Base-by-base conservation (phyloP, 2,888 invertebrate genomes). In the Drepana falcataria region DNA sequence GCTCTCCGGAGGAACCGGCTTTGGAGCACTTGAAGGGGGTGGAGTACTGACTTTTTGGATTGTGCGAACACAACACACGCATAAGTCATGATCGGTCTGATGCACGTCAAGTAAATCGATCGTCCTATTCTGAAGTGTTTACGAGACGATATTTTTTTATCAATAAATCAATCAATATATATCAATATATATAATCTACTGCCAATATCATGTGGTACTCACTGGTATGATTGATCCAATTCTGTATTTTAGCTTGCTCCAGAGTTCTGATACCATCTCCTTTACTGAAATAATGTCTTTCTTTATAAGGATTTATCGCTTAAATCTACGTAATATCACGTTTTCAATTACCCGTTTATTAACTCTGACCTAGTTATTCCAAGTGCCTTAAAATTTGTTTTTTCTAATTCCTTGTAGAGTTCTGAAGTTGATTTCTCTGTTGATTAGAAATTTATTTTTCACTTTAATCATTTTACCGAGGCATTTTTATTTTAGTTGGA, bases 361-460 rank as follows among this genome's bases (percentile, higher is more conserved):
- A 49, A 35, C 49, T 49, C 55, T 33, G 54, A 5, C 34, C 49
- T 55, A 41, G 53, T 56, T 9, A 53, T 34, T n/a, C 54, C 51
- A 3, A 51, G 54, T 44, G 56, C 53, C 37, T 59, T 55, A 35
- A 59, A 55, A 48, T 58, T 58, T 3, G 55, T 48, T 2, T 40
- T 51, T 48, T 63, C 63, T 47, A 63, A 55, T 48, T 63, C 58
- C 48, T 58, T 61, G 47, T 61, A 59, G 48, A 60, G 59, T 49
- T 56, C 51, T 21, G 54, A 54, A 35, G 51, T 58, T 2, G 49
- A 51, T 6, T 49, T 53, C 35, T 51, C 61, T 61, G 55, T 47
- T 33, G 35, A 33, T 21, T 35, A 49, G 2, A 40, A 35, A 48
- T 49, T 21, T 35, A 56, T 52, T 51, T 51, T 21, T 21, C 21